These are phyloP conservation scores for Tribolium castaneum DNA, from an alignment of 1,140 invertebrate genomes.

Conservation along the genomic window DNA sequence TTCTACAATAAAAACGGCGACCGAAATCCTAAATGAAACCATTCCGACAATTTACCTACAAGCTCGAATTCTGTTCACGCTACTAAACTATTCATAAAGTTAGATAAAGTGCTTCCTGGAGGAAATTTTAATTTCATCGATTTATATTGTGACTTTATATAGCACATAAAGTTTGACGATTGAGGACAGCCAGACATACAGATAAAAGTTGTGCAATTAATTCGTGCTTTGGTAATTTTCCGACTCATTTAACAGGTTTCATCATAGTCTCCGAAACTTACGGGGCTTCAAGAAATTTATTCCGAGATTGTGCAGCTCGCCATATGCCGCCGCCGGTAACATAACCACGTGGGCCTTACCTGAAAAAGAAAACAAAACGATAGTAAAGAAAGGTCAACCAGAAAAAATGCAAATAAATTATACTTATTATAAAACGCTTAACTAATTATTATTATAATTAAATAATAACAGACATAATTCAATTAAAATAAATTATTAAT, in stretches of 20 bases:
- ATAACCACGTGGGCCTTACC: constrained; percentile 3
- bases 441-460: not conserved
- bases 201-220: constrained; percentile 41
- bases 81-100: not conserved
- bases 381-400: not conserved
- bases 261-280: constrained; percentile 13
- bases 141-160: constrained; percentile 12
- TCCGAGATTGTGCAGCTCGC: not conserved
- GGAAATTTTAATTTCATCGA: constrained; percentile 36
- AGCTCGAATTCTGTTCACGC: not conserved
- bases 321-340: not conserved
- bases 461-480: not conserved
- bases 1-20: not conserved
- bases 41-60: not conserved
- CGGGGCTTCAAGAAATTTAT: constrained; percentile 11
- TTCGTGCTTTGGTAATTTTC: constrained; percentile 39
- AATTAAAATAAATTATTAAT: constrained; percentile 8
- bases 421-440: constrained; percentile 33
- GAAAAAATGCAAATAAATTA: constrained; percentile 11
- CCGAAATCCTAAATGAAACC: not conserved
- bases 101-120: constrained; percentile 6
- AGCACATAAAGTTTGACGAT: constrained; percentile 25
- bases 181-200: constrained; percentile 31
- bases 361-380: constrained; percentile 17
- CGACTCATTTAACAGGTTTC: constrained; percentile 39